These are phyloP conservation scores for Octomys mimax DNA, from an alignment of 2,797 vertebrate genomes.

Conservation along the genomic window DNA sequence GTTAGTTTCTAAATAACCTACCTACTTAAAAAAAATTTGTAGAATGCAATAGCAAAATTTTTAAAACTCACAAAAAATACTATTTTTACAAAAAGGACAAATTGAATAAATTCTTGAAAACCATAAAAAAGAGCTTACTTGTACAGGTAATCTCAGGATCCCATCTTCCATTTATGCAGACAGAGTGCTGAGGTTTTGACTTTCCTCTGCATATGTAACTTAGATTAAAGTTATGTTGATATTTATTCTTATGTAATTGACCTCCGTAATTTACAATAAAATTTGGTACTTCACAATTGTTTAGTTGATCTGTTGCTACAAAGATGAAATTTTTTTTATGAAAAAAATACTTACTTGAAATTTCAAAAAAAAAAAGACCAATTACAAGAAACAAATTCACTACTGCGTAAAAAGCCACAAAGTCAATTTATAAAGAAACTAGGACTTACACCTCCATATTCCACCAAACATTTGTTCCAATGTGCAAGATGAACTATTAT, in stretches of 20 bases:
- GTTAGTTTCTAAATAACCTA: neutral
- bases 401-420: neutral
- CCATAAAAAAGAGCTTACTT: slow-evolving; percentile 60
- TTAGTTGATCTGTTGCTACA: slow-evolving; percentile 64
- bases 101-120: neutral
- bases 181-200: neutral
- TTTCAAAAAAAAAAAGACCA: neutral
- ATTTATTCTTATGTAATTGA: fast-evolving
- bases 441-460: neutral
- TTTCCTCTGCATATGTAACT: slow-evolving; percentile 57
- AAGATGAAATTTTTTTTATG: slow-evolving; percentile 19
- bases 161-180: slow-evolving; percentile 86
- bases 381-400: neutral
- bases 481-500: neutral
- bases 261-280: fast-evolving
- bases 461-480: fast-evolving
- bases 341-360: neutral
- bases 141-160: slow-evolving; percentile 78
- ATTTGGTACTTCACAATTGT: neutral
- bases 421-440: neutral
- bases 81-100: neutral
- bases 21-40: neutral
- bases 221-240: fast-evolving
- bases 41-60: neutral
- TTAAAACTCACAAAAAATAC: neutral